phyloP scores from a whole-genome alignment of 1,140 invertebrate genomes.

The Subanguina moxae region DNA sequence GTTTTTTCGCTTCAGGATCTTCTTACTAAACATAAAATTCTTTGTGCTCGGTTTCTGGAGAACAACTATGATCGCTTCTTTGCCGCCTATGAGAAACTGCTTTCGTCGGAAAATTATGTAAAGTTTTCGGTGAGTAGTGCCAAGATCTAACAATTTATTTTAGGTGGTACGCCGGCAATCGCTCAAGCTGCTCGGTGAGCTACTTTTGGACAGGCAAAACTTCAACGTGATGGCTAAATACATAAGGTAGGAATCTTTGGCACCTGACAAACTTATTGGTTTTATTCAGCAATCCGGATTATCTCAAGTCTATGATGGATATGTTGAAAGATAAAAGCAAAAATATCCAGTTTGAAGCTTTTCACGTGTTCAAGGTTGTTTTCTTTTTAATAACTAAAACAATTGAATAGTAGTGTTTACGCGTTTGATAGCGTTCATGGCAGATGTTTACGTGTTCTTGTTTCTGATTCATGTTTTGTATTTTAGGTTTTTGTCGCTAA shows the following conservation, averaged over 20 bases:
- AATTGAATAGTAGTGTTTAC: no score
- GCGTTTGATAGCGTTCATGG: no score
- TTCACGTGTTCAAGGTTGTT: conserved; percentile 97
- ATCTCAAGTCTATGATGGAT: conserved; percentile 82
- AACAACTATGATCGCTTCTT: conserved; percentile 98
- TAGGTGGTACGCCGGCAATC: conserved; percentile 73
- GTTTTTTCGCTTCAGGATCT: conserved; percentile 27
- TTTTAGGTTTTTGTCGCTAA: conserved; percentile 96
- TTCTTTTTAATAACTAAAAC: no score
- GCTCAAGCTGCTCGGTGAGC: conserved; percentile 78
- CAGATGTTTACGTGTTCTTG: no score
- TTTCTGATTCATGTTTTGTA: no score
- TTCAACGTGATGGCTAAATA: conserved; percentile 97
- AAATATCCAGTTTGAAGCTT: conserved; percentile 99
- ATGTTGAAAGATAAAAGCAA: conserved; percentile 98
- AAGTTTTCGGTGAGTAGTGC: no score
- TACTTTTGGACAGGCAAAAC: conserved; percentile 95
- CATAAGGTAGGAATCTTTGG: conserved; percentile 69
- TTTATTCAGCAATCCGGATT: conserved; percentile 86
- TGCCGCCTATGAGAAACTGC: conserved; percentile 84
- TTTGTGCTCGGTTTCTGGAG: conserved; percentile 96
- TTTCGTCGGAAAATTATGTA: conserved; percentile 98
- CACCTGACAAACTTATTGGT: no score
- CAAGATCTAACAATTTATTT: no score
- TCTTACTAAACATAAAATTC: conserved; percentile 90